Percentiles rank a stretch among this genome's conserved stretches.
Conservation (phyloP, 2,113 vertebrate species). For the Choloepus hoffmanni region DNA sequence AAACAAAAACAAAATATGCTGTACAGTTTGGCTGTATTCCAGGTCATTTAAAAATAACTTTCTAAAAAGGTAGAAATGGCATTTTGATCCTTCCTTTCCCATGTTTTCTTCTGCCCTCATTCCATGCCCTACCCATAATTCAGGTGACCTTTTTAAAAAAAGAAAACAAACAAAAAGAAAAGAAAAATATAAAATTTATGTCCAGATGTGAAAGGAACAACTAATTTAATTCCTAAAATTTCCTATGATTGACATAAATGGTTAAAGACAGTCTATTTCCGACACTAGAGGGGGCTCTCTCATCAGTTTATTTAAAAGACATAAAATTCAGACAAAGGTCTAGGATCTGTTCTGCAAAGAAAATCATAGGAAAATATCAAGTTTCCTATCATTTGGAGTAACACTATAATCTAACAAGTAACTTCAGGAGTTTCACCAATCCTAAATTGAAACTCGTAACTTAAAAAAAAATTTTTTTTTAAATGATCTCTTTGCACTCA, state of each 20-base stretch:
- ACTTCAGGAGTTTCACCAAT: neutral
- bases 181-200: conserved; percentile 83
- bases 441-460: accelerated
- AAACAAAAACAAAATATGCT: conserved; percentile 73
- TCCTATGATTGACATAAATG: conserved; percentile 85
- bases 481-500: neutral
- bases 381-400: neutral
- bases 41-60: conserved; percentile 88
- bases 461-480: neutral
- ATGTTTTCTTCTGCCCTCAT: conserved; percentile 86
- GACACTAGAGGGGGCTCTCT: conserved; percentile 86
- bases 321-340: conserved; percentile 80
- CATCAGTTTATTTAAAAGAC: conserved; percentile 78
- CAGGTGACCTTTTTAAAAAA: conserved; percentile 79
- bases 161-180: conserved; percentile 63
- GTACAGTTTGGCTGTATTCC: conserved; percentile 83
- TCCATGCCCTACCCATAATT: conserved; percentile 87
- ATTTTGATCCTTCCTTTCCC: conserved; percentile 88
- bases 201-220: conserved; percentile 87
- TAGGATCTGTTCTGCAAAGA: conserved; percentile 62
- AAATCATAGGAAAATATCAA: neutral
- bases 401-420: neutral
- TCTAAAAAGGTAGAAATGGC: conserved; percentile 88
- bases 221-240: conserved; percentile 85
- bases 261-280: conserved; percentile 82